These are phyloP conservation scores for Seriola quinqueradiata DNA, from an alignment of 2,113 vertebrate species.

Conservation along the genomic window DNA sequence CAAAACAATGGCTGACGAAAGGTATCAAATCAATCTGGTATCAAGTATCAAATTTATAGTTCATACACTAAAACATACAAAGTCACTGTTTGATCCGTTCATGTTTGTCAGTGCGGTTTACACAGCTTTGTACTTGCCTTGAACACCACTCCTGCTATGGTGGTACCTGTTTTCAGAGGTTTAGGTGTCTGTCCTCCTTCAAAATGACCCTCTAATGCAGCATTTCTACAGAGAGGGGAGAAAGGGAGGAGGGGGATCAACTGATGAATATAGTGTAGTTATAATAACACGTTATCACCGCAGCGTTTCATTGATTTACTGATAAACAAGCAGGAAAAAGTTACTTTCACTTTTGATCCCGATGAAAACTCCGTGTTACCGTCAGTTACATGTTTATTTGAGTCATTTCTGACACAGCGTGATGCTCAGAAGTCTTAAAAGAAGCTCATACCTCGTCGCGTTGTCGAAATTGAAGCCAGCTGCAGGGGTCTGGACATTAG, in stretches of 20 bases:
- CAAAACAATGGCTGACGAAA: too few species aligned
- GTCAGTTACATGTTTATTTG: fast-evolving
- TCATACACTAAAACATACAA: too few species aligned
- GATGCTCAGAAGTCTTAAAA: background rate
- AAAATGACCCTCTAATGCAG: constrained; percentile 62
- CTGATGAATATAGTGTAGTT: background rate
- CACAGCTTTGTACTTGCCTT: constrained; percentile 66
- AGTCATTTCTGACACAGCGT: background rate
- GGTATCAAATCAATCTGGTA: too few species aligned
- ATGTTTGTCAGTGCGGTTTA: background rate
- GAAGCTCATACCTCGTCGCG: constrained; percentile 49
- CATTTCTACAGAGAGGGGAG: constrained; percentile 69
- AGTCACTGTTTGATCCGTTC: too few species aligned
- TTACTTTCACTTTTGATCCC: constrained; percentile 75
- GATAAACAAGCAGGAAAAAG: constrained; percentile 12
- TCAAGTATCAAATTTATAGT: too few species aligned
- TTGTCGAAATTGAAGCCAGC: constrained; percentile 84
- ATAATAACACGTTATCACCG: background rate
- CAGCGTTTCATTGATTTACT: background rate
- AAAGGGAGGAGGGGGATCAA: background rate
- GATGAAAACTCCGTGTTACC: background rate
- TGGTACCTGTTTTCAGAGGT: constrained; percentile 84
- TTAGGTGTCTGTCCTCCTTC: constrained; percentile 58
- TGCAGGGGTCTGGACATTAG: constrained; percentile 64
- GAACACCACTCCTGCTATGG: constrained; percentile 83